Evolutionary conservation across 2,797 vertebrate genomes (phyloP), one percentile per base, ranked within the genome.

Genomic region (Ptychadena robeensis): DNA sequence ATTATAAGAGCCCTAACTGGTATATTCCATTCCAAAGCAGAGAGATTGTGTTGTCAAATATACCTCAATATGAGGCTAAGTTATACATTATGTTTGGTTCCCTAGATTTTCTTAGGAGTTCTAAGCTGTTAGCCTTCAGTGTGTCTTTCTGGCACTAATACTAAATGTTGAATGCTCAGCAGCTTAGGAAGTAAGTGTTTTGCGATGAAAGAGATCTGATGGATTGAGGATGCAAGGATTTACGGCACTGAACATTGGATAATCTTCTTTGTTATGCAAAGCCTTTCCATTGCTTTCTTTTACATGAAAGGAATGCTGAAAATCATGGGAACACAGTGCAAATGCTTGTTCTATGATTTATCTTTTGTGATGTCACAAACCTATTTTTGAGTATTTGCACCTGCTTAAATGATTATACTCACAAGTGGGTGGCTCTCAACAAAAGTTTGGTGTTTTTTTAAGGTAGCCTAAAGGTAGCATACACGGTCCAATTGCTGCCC

Each of bases 231-330:
- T 61, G 59, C 27, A 28, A 61, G 59, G 59, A 61, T 61, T 53
- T 61, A 61, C 27, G 5, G 59, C 59, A 61, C 59, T 61, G 59
- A 61, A 61, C 59, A 61, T 61, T 61, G 59, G 59, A 61, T 61
- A 61, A 61, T 61, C 59, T 61, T 61, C 59, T 61, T 61, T 61
- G 59, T 61, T 61, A 61, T 61, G 59, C 59, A 61, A 61, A 61
- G 59, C 59, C 59, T 28, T 61, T 61, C n/a, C 59, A 61, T 61
- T 61, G 59, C 27, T 61, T 61, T 25, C 27, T 61, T 61, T 25
- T 61, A 61, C 27, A 61, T 61, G 59, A 61, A 61, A 61, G 59
- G n/a, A 28, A 61, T 61, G 59, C 15, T 61, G 27, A 61, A 61
- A 61, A 61, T 61, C 59, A 61, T 28, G 12, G 27, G 4, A 12